Evolutionary conservation across 2,797 vertebrate species (phyloP).

Genomic region (Sebastes itinus): DNA sequence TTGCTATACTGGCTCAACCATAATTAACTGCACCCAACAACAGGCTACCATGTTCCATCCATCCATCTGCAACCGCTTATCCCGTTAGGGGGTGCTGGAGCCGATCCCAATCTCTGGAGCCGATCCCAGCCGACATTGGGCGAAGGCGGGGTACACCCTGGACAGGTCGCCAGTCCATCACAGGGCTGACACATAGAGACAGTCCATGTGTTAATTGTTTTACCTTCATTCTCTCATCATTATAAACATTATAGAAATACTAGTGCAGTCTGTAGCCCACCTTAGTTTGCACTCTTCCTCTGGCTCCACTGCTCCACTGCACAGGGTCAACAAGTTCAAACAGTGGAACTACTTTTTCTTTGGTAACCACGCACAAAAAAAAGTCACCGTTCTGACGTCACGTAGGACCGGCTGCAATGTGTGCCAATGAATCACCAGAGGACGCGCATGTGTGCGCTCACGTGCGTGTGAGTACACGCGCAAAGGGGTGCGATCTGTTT

Average conservation of each 20-base stretch:
- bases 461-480: not conserved
- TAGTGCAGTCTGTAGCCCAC: not conserved
- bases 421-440: not conserved
- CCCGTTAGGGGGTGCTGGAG: too few species aligned
- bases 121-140: too few species aligned
- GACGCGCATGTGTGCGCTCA: not conserved
- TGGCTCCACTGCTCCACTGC: not conserved
- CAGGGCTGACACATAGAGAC: too few species aligned
- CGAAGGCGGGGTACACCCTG: too few species aligned
- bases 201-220: too few species aligned
- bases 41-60: not conserved
- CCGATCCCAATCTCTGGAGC: too few species aligned
- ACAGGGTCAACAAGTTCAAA: not conserved
- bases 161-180: too few species aligned
- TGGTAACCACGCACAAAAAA: not conserved
- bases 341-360: not conserved
- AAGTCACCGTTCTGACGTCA: not conserved
- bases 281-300: not conserved
- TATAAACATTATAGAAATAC: not conserved
- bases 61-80: too few species aligned
- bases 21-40: not conserved
- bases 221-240: not conserved
- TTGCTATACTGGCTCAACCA: not conserved
- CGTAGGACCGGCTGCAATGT: accelerated
- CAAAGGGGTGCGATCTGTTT: not conserved